Conservation (phyloP, 2,113 vertebrate genomes). For the Cettia cetti region DNA sequence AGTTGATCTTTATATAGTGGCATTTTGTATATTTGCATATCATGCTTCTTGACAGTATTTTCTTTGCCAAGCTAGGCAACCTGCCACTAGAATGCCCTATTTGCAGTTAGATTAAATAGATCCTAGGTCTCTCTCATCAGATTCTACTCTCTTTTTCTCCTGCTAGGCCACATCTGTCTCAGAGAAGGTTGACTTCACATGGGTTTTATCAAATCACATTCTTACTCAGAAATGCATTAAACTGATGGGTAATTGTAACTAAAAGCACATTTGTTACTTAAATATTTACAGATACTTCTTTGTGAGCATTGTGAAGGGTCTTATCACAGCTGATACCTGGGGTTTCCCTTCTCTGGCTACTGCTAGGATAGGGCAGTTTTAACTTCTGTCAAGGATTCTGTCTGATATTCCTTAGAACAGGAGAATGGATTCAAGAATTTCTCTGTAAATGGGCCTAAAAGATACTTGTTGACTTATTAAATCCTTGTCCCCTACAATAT, state of each 20-base stretch:
- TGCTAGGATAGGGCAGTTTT: not conserved
- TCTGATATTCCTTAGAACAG: not conserved
- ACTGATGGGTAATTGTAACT: not conserved
- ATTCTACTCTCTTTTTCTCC: not conserved
- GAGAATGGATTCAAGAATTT: not conserved
- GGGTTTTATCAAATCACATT: not conserved
- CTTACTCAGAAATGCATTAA: not conserved
- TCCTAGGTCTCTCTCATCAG: not conserved
- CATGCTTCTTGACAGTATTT: not conserved
- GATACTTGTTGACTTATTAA: not conserved
- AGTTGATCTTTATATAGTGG: not conserved
- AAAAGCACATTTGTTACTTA: not conserved
- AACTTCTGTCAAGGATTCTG: not conserved
- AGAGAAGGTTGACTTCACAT: not conserved
- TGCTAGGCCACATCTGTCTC: not conserved
- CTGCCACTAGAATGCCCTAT: not conserved
- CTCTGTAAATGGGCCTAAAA: not conserved
- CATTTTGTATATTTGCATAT: not conserved
- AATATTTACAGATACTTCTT: not conserved
- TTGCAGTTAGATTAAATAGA: not conserved
- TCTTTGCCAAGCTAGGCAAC: not conserved
- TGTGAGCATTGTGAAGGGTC: not conserved
- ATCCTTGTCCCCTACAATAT: not conserved
- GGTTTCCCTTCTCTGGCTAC: not conserved
- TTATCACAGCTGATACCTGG: not conserved